Conservation (phyloP, 2,888 invertebrate genomes). For the Melieria crassipennis region DNA sequence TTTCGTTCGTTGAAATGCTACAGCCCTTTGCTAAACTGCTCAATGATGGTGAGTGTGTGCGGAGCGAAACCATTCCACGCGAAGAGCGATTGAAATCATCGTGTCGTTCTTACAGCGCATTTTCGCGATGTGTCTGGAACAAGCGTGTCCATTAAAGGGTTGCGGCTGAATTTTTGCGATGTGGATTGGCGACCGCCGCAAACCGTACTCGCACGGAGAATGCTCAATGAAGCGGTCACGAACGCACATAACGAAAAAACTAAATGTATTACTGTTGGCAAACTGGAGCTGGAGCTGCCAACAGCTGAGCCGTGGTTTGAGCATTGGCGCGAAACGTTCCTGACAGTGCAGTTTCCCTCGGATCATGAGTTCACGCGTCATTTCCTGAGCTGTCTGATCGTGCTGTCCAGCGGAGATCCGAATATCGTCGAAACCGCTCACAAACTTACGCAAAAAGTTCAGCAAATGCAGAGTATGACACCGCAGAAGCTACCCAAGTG, state of each 20-base stretch:
- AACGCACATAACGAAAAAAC: slow-evolving; percentile 70
- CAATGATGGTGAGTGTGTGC: slow-evolving; percentile 72
- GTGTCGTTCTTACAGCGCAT: slow-evolving; percentile 71
- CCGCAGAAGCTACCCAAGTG: slow-evolving; percentile 85
- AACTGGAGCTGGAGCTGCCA: slow-evolving; percentile 75
- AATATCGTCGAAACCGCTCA: slow-evolving; percentile 86
- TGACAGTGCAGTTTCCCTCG: slow-evolving; percentile 86
- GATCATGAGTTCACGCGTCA: slow-evolving; percentile 97
- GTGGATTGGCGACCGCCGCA: slow-evolving; percentile 84
- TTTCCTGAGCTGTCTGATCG: slow-evolving; percentile 83
- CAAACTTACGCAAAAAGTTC: slow-evolving; percentile 81
- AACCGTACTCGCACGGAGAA: slow-evolving; percentile 82
- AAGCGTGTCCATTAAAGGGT: slow-evolving; percentile 76
- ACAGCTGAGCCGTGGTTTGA: slow-evolving; percentile 93
- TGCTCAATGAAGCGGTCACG: slow-evolving; percentile 84
- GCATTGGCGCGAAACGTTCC: slow-evolving; percentile 91
- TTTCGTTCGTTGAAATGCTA: slow-evolving; percentile 87
- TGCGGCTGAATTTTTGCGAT: slow-evolving; percentile 83
- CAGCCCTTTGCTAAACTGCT: slow-evolving; percentile 87
- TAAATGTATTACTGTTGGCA: slow-evolving; percentile 70
- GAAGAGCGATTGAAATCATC: not conserved
- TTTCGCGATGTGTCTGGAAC: slow-evolving; percentile 85
- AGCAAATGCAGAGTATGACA: slow-evolving; percentile 78
- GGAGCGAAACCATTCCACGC: not conserved
- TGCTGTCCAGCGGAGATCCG: slow-evolving; percentile 77